Evolutionary conservation across 1,140 invertebrate species (phyloP).

Genomic region (Calephelis nemesis): DNA sequence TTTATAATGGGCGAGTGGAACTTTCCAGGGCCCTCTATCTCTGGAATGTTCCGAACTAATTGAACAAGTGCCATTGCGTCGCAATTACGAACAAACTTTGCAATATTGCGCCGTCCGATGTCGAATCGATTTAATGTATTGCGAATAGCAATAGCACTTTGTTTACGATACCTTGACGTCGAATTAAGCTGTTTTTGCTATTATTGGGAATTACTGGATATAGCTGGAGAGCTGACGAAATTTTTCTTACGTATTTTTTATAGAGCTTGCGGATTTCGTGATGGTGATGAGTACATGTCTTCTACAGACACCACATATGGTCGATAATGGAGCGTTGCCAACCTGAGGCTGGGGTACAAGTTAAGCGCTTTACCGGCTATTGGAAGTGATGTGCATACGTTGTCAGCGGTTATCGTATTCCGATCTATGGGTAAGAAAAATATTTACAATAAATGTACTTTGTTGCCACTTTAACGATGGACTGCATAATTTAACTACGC

Average conservation of each 20-base stretch:
- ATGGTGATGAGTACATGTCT: no score
- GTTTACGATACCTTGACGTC: conserved; percentile 5
- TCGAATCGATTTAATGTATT: conserved; percentile 13
- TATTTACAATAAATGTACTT: no score
- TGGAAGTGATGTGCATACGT: no score
- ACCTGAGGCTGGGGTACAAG: no score
- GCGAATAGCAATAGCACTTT: conserved; percentile 11
- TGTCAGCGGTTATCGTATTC: no score
- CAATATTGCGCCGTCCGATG: conserved; percentile 22
- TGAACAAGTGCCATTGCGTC: conserved; percentile 41
- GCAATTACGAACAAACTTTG: conserved; percentile 35
- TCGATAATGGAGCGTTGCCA: no score
- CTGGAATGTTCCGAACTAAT: conserved; percentile 41
- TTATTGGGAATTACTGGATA: neutral
- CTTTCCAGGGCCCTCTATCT: conserved; percentile 30
- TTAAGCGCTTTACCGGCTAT: no score
- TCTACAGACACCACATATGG: no score
- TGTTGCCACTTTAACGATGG: no score
- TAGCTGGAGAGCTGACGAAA: neutral
- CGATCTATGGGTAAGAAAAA: no score
- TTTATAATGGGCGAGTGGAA: conserved; percentile 46
- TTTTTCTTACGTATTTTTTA: neutral
- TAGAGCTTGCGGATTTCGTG: no score
- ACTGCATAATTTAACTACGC: no score
- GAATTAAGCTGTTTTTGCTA: conserved; percentile 6